These are phyloP conservation scores for Drosophila kambysellisi DNA, from an alignment of 2,888 invertebrate genomes.

Conservation along the genomic window DNA sequence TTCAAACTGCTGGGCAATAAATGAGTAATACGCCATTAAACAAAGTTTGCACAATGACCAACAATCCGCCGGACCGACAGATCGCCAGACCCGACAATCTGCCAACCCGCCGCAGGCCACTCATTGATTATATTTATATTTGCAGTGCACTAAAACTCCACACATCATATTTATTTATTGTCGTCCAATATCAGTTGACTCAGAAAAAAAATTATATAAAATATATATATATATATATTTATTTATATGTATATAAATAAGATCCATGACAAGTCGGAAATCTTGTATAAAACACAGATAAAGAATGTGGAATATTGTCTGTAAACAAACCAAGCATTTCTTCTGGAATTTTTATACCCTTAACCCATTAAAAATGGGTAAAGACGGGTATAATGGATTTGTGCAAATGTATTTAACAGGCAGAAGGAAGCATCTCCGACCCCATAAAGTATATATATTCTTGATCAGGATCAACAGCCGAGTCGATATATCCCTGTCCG, in stretches of 20 bases:
- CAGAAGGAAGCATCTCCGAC: no score
- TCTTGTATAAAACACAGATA: neutral
- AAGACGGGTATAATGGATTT: no score
- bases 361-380: no score
- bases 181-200: neutral
- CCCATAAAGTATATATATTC: no score
- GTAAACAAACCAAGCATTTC: no score
- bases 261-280: neutral
- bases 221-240: neutral
- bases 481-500: no score
- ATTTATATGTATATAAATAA: neutral
- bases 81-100: neutral
- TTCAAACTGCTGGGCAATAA: slow-evolving; percentile 56
- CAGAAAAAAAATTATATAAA: neutral
- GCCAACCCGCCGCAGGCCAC: slow-evolving; percentile 8
- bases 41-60: slow-evolving; percentile 53
- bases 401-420: no score
- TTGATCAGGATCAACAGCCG: no score
- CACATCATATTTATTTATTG: slow-evolving; percentile 8
- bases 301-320: neutral
- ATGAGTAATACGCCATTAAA: slow-evolving; percentile 68
- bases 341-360: no score
- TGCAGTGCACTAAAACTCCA: slow-evolving; percentile 41
- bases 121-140: slow-evolving; percentile 33
- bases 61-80: neutral